Percentiles rank a stretch among this genome's conserved stretches.
phyloP scores from a whole-genome alignment of 2,113 vertebrate genomes.

The Leucosticte australis region DNA sequence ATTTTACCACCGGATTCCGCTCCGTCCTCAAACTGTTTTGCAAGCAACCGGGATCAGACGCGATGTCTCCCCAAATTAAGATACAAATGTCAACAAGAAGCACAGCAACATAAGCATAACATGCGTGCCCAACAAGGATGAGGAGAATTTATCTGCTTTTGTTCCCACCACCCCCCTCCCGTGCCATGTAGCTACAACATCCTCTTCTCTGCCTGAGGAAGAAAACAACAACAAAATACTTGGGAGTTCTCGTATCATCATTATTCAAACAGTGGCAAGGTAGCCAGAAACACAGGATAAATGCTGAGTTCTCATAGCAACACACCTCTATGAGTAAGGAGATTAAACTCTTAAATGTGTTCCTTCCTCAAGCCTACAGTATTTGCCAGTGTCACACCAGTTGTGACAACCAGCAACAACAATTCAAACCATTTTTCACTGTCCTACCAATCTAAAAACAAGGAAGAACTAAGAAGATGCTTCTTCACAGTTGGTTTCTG shows the following conservation, averaged over 20 bases:
- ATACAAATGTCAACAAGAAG: constrained; percentile 2
- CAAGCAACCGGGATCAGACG: neutral
- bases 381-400: neutral
- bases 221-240: constrained; percentile 30
- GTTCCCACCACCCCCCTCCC: neutral
- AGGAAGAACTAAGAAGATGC: neutral
- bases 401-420: constrained; percentile 5
- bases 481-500: neutral
- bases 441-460: neutral
- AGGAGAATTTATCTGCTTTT: constrained; percentile 4
- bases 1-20: neutral
- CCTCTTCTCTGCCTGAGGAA: neutral
- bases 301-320: constrained; percentile 48
- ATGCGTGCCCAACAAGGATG: neutral
- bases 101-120: neutral
- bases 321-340: constrained; percentile 41
- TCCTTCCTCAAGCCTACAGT: neutral
- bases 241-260: neutral
- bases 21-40: neutral
- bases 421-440: neutral
- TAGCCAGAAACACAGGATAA: constrained; percentile 21
- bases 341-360: neutral
- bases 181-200: neutral
- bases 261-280: constrained; percentile 11
- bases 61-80: neutral